phyloP scores from a whole-genome alignment of 2,888 invertebrate genomes.

The Heliconius aoede region DNA sequence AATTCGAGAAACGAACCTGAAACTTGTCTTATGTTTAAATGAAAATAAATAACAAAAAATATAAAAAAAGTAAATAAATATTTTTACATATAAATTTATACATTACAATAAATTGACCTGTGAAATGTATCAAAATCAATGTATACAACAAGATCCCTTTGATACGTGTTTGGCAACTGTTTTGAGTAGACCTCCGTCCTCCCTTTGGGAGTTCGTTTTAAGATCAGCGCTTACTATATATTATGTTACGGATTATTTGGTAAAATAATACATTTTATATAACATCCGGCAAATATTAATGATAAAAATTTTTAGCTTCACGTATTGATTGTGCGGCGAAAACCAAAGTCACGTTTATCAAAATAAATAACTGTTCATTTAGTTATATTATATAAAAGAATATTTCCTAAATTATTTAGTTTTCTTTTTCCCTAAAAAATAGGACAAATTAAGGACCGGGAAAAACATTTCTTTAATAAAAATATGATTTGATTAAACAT shows the following conservation, averaged over 20 bases:
- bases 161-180: conserved; percentile 38
- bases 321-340: not conserved
- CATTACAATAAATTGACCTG: conserved; percentile 7
- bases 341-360: not conserved
- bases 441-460: not conserved
- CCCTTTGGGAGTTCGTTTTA: conserved; percentile 27
- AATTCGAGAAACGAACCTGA: not conserved
- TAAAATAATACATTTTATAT: not conserved
- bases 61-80: not conserved
- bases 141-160: conserved; percentile 30
- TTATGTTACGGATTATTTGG: not conserved
- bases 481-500: not conserved
- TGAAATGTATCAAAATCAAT: conserved; percentile 22
- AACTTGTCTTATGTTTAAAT: not conserved
- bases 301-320: not conserved
- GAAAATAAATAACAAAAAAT: not conserved
- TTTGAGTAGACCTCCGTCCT: conserved; percentile 31
- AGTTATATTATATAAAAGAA: not conserved
- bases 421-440: not conserved
- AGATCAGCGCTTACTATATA: conserved; percentile 34
- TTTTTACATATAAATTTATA: not conserved
- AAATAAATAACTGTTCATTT: not conserved
- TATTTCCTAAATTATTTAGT: not conserved
- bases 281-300: not conserved
- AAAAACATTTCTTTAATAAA: not conserved